Evolutionary conservation across 2,797 vertebrate genomes (phyloP), one percentile per base, ranked within the genome.

Genomic region (Platalea minor): DNA sequence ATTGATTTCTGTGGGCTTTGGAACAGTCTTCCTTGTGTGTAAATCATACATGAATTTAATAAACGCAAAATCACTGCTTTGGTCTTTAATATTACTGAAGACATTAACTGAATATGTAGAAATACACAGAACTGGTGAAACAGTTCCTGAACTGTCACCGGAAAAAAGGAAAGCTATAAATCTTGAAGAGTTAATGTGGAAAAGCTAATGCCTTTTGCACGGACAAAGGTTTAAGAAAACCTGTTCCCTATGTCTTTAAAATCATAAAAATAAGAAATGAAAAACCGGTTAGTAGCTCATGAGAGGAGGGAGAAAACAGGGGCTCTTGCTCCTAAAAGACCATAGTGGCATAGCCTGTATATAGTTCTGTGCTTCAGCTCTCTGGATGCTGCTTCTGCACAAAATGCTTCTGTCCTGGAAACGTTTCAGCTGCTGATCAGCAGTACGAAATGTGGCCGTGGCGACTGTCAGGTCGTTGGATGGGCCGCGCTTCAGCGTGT

Each of bases 401-500:
- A 12, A 53, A 88, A 78, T 24, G 41, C 33, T 81, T 39, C 92
- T 80, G 67, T 85, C n/a, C 78, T 77, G 80, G 72, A 25, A 56
- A 33, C 5, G 0, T 68, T 64, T 50, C 75, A 60, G 85, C 59
- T 45, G 41, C 26, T 70, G 11, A 39, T 53, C 15, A 61, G 70
- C 39, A 17, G 68, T 7, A 11, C 3, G 4, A 10, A 50, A 17
- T 0, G 13, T 1, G 39, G 45, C 69, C 16, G 11, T 16, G 43
- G 45, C 33, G 61, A 11, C 37, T 33, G 65, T n/a, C 45, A 33
- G 56, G 20, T 41, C 48, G 59, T 46, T 6, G 45, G 54, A 33
- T 11, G 57, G 60, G 4, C 24, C 0, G 0, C 54, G 59, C 51
- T 76, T 46, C 2, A 5, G 50, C 4, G 3, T 8, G 15, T 56